Percentiles rank a stretch among this genome's conserved stretches.
phyloP scores from a whole-genome alignment of 2,797 vertebrate genomes.

The Morus bassanus region DNA sequence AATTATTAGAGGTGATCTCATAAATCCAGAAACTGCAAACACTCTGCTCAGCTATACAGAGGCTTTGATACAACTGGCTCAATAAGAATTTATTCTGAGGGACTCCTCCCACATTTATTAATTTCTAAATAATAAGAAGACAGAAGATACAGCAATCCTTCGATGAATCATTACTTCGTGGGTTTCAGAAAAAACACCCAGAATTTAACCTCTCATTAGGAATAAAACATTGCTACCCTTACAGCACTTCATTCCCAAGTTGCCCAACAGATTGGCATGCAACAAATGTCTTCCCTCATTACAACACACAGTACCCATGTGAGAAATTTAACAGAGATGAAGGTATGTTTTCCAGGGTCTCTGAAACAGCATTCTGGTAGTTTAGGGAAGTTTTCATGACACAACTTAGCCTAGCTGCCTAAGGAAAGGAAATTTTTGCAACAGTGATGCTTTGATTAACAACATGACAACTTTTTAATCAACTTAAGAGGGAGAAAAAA shows the following conservation, averaged over 20 bases:
- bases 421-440: not conserved
- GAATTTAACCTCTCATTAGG: not conserved
- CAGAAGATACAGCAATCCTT: not conserved
- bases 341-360: not conserved
- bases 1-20: not conserved
- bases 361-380: not conserved
- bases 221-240: not conserved
- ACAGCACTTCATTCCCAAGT: not conserved
- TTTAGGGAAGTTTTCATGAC: not conserved
- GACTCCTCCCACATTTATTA: not conserved
- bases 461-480: not conserved
- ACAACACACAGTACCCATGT: accelerated
- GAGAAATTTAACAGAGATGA: not conserved
- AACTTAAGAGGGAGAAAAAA: not conserved
- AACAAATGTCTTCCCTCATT: not conserved
- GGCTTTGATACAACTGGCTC: not conserved
- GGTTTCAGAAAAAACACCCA: not conserved
- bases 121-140: not conserved
- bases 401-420: not conserved
- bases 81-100: not conserved
- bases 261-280: not conserved
- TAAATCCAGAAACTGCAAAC: not conserved
- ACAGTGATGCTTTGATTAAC: not conserved
- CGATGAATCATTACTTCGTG: not conserved
- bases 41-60: not conserved